phyloP scores from a whole-genome alignment of 2,797 vertebrate species.

The Pantherophis alleghaniensis region DNA sequence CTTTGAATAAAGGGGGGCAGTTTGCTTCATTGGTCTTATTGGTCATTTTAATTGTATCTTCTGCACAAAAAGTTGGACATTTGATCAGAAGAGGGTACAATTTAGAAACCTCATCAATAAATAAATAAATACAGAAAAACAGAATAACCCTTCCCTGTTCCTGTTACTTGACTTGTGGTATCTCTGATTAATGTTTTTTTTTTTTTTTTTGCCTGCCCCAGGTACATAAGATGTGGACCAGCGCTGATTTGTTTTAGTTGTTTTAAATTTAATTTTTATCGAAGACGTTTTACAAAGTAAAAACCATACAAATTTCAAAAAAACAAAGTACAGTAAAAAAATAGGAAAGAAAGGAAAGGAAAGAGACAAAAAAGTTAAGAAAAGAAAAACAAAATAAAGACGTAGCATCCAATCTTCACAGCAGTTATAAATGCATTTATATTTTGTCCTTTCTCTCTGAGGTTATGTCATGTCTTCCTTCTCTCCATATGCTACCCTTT shows the following conservation, averaged over 20 bases:
- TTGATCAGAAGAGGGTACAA: background rate
- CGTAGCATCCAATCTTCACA: background rate
- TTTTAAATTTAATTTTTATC: background rate
- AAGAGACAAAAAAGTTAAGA: background rate
- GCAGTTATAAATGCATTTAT: background rate
- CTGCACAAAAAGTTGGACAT: background rate
- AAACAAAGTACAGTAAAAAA: background rate
- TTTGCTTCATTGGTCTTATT: background rate
- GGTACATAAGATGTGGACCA: background rate
- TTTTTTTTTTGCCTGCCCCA: background rate
- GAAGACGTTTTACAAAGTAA: background rate
- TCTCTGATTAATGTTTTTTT: background rate
- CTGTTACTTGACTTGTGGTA: background rate
- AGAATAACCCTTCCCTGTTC: background rate
- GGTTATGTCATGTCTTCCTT: background rate
- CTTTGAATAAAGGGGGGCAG: background rate
- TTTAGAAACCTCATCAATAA: background rate
- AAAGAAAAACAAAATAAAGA: background rate
- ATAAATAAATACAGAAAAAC: background rate
- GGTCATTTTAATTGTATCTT: background rate
- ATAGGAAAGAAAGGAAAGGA: background rate
- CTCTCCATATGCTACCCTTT: background rate
- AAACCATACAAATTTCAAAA: background rate
- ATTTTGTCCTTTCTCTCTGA: background rate
- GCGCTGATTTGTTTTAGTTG: background rate